A percentile compares a stretch with the other conserved stretches of the same genome.
Conservation (phyloP, 2,888 invertebrate genomes). For the Rosalia funebris region DNA sequence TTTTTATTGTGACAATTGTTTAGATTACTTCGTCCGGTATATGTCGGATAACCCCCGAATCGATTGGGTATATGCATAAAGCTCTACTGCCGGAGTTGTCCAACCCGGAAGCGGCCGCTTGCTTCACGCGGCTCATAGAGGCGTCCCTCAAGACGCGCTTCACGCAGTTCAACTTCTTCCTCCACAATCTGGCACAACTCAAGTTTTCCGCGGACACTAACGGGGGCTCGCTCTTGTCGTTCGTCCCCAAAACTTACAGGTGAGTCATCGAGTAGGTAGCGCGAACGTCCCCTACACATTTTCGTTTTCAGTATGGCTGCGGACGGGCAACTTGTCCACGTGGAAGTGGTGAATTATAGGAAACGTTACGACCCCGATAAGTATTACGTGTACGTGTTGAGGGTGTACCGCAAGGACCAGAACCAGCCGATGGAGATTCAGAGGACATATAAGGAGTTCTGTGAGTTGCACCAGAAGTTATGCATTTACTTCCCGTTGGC, state of each 20-base stretch:
- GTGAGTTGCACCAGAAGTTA: constrained; percentile 94
- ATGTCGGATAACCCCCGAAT: constrained; percentile 89
- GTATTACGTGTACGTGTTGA: constrained; percentile 92
- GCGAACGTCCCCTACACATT: too few relatives aligned
- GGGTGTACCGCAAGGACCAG: constrained; percentile 85
- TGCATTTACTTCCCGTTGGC: constrained; percentile 91
- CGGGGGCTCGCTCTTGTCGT: constrained; percentile 85
- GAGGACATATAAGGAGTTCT: constrained; percentile 96
- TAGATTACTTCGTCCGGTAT: constrained; percentile 94
- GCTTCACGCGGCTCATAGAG: constrained; percentile 95
- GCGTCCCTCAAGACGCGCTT: constrained; percentile 93
- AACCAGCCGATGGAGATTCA: constrained; percentile 89
- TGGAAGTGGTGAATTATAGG: constrained; percentile 88
- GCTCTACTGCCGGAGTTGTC: constrained; percentile 89
- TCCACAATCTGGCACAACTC: constrained; percentile 80
- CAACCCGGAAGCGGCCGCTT: constrained; percentile 96
- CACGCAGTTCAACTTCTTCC: constrained; percentile 97
- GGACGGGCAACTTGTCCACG: constrained; percentile 88
- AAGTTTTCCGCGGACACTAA: constrained; percentile 89
- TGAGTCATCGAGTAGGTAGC: too few relatives aligned
- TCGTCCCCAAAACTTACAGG: constrained; percentile 94
- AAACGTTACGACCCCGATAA: constrained; percentile 97
- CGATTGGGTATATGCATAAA: constrained; percentile 90
- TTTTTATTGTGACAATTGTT: constrained; percentile 24
- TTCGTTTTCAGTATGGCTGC: constrained; percentile 75